phyloP scores from a whole-genome alignment of 2,888 invertebrate genomes.

The Heliconius cydno region DNA sequence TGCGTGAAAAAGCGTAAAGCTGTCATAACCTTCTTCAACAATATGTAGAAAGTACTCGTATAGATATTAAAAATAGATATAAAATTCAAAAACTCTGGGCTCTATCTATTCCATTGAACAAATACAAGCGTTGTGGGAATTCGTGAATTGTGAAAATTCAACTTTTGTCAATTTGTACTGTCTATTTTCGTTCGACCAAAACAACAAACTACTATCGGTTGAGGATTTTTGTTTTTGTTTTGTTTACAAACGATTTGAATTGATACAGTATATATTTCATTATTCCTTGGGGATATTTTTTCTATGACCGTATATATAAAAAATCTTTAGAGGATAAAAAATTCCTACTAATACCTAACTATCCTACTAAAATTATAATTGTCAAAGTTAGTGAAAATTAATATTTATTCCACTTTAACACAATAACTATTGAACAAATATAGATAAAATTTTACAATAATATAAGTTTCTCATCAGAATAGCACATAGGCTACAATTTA shows the following conservation, averaged over 20 bases:
- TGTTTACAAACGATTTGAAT: not conserved
- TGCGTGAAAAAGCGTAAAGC: not conserved
- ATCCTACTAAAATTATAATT: too few species aligned
- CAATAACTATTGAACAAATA: too few species aligned
- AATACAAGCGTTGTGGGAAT: not conserved
- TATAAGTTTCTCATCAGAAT: too few species aligned
- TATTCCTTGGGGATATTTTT: too few species aligned
- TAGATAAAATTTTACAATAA: too few species aligned
- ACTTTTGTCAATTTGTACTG: not conserved
- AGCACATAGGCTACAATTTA: too few species aligned
- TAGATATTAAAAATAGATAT: not conserved
- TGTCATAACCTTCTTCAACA: not conserved
- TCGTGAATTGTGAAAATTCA: not conserved
- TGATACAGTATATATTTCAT: too few species aligned
- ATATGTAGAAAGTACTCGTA: not conserved
- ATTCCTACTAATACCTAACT: too few species aligned
- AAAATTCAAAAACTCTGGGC: not conserved
- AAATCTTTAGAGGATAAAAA: too few species aligned
- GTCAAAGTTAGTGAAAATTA: too few species aligned
- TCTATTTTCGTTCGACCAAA: not conserved
- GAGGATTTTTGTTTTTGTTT: not conserved
- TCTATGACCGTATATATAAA: too few species aligned
- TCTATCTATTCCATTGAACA: constrained; percentile 3
- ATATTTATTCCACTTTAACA: too few species aligned
- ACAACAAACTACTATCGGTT: not conserved